phyloP scores from a whole-genome alignment of 2,113 vertebrate genomes.

The Cisticola juncidis region DNA sequence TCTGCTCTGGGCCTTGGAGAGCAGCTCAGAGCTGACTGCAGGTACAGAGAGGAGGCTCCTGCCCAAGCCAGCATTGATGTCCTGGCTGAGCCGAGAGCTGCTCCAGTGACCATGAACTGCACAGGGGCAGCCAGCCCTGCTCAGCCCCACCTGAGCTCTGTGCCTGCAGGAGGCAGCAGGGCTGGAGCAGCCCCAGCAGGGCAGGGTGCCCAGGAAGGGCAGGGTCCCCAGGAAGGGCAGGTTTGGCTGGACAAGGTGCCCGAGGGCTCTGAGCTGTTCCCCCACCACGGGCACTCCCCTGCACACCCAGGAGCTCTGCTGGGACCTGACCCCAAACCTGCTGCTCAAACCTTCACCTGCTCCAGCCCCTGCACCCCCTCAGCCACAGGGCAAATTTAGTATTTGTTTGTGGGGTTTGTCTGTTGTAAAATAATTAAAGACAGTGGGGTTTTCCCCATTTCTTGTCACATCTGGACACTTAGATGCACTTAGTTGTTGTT shows the following conservation, averaged over 20 bases:
- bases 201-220: not conserved
- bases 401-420: not conserved
- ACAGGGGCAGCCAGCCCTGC: not conserved
- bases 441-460: not conserved
- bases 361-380: not conserved
- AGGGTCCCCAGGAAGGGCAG: not conserved
- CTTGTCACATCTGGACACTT: not conserved
- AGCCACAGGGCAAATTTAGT: not conserved
- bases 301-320: not conserved
- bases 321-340: not conserved
- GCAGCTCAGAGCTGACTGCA: not conserved
- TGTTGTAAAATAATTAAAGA: not conserved
- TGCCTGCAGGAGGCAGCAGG: not conserved
- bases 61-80: not conserved
- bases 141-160: not conserved
- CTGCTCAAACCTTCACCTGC: not conserved
- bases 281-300: rapidly evolving
- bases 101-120: not conserved
- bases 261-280: not conserved
- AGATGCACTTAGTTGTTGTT: not conserved
- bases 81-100: not conserved
- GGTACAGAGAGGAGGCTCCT: not conserved
- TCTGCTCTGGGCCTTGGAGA: not conserved
- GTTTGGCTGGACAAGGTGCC: not conserved
- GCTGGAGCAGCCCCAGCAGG: not conserved